phyloP scores from a whole-genome alignment of 2,113 vertebrate species.

The Trematocara unimaculatum region DNA sequence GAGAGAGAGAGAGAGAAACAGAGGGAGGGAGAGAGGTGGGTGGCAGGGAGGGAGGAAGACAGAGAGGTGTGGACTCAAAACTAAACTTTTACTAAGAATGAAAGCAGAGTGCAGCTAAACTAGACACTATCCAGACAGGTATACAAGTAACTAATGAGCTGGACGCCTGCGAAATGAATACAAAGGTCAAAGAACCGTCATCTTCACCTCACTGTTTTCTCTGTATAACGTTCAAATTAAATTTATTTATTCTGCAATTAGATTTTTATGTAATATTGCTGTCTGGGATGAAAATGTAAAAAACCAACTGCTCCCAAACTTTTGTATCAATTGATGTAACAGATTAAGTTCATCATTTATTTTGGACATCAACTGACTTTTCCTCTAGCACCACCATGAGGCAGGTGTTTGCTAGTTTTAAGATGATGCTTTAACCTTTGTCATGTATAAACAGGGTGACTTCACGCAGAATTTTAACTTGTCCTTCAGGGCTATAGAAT shows the following conservation, averaged over 20 bases:
- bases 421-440: background rate
- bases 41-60: background rate
- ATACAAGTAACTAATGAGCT: background rate
- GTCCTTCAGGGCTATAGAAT: background rate
- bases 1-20: background rate
- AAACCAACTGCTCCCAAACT: background rate
- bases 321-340: background rate
- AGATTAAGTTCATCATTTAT: background rate
- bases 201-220: background rate
- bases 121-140: background rate
- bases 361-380: background rate
- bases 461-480: background rate
- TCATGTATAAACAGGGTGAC: background rate
- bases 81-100: background rate
- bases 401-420: background rate
- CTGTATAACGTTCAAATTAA: background rate
- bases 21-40: background rate
- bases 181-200: background rate
- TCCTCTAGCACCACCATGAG: background rate
- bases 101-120: background rate
- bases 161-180: background rate
- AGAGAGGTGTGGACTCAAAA: constrained; percentile 17
- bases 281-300: background rate
- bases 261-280: background rate
- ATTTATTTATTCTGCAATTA: background rate